Percentiles rank a stretch among this genome's conserved stretches.
These are phyloP conservation scores for Leistus spinibarbis DNA, from an alignment of 2,888 invertebrate genomes.

Conservation along the genomic window DNA sequence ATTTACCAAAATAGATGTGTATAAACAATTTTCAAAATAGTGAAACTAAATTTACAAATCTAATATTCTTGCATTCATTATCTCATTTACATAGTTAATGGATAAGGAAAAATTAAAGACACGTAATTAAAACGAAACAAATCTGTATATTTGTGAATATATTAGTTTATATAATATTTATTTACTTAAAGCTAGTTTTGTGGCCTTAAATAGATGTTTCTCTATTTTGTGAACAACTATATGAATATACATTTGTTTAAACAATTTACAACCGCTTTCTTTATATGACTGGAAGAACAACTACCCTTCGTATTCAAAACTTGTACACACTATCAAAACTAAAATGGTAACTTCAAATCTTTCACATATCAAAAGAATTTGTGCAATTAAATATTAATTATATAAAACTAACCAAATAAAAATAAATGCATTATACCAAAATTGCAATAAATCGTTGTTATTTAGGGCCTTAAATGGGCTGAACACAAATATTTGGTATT, in stretches of 20 bases:
- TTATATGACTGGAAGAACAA: constrained; percentile 27
- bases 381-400: neutral
- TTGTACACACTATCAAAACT: neutral
- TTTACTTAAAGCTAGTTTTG: constrained; percentile 29
- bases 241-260: constrained; percentile 1
- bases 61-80: neutral
- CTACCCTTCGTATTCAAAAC: neutral
- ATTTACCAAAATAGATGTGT: no score
- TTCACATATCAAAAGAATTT: neutral
- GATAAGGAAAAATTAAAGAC: constrained; percentile 15
- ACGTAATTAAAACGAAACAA: constrained; percentile 30
- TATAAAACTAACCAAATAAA: neutral
- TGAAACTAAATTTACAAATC: neutral
- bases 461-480: constrained; percentile 1
- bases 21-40: no score
- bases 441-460: constrained; percentile 18
- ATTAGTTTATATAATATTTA: constrained; percentile 30
- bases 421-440: neutral
- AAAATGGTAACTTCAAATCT: constrained; percentile 6
- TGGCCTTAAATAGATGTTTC: constrained; percentile 31
- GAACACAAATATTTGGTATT: constrained; percentile 31
- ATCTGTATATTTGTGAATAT: constrained; percentile 38
- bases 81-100: neutral
- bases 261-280: constrained; percentile 11
- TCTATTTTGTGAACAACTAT: constrained; percentile 18